Evolutionary conservation across 2,113 vertebrate species (phyloP).

Genomic region (Mus musculus): GRCm39 chr10:53004501-53005000

Average conservation of each 20-base stretch:
- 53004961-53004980: no score
- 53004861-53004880: not conserved
- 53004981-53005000: no score
- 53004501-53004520: not conserved
- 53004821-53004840: not conserved
- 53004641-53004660: not conserved
- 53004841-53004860: not conserved
- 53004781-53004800: not conserved
- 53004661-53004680: not conserved
- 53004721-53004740: not conserved
- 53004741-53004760: not conserved
- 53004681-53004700: not conserved
- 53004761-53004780: not conserved
- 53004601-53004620: not conserved
- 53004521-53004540: not conserved
- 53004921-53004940: not conserved
- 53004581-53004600: not conserved
- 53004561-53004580: not conserved
- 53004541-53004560: not conserved
- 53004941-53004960: not conserved
- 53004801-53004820: not conserved
- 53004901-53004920: not conserved
- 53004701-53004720: not conserved
- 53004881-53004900: not conserved
- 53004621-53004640: not conserved